phyloP scores from a whole-genome alignment of 2,113 vertebrate genomes.

The Periophthalmus modestus region DNA sequence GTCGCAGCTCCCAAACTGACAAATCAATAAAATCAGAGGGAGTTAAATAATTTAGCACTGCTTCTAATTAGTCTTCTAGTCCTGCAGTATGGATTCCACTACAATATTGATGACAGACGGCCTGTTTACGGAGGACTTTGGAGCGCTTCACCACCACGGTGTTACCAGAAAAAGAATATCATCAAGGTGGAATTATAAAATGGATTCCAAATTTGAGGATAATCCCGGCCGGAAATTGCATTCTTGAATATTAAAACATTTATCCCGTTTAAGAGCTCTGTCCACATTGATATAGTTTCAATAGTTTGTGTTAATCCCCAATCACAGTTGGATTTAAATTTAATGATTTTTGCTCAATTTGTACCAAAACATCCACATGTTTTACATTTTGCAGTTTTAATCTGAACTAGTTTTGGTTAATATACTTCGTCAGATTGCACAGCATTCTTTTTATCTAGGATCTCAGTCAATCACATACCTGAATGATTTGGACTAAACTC shows the following conservation, averaged over 20 bases:
- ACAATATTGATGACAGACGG: slow-evolving; percentile 95
- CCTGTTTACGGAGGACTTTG: slow-evolving; percentile 76
- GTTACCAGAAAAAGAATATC: slow-evolving; percentile 45
- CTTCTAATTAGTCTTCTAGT: slow-evolving; percentile 99
- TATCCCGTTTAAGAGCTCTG: not conserved
- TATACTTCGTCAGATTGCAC: too few relatives aligned
- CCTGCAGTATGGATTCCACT: slow-evolving; percentile 94
- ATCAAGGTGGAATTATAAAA: slow-evolving; percentile 17
- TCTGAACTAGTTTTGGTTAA: too few relatives aligned
- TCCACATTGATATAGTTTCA: not conserved
- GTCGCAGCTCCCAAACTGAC: slow-evolving; percentile 89
- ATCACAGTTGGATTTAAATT: not conserved
- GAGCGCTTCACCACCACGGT: slow-evolving; percentile 42
- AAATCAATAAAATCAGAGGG: slow-evolving; percentile 99
- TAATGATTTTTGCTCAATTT: too few relatives aligned
- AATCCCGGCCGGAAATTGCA: not conserved
- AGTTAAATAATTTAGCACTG: slow-evolving; percentile 99
- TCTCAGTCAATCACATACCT: too few relatives aligned
- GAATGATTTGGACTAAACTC: too few relatives aligned
- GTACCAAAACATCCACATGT: too few relatives aligned
- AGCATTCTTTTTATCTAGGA: too few relatives aligned
- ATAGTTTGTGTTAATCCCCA: not conserved
- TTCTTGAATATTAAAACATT: not conserved
- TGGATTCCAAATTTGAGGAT: slow-evolving; percentile 9
- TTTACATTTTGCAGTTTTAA: too few relatives aligned